Evolutionary conservation across 2,113 vertebrate genomes (phyloP).

Genomic region (Mustelus asterias): DNA sequence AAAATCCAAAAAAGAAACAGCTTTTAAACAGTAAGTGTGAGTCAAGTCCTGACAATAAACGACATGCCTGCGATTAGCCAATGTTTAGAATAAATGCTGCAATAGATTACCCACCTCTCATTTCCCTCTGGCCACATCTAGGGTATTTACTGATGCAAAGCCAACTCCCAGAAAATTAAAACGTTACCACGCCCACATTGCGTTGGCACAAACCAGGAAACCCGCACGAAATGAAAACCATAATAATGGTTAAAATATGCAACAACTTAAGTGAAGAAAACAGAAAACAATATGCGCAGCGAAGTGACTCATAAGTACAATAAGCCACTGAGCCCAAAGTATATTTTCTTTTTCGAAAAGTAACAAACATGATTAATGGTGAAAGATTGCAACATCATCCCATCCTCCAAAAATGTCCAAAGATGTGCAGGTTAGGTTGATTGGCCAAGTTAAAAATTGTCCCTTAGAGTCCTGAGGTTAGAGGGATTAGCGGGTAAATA

Average conservation of each 20-base stretch:
- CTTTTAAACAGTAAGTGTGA: neutral
- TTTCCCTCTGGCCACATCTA: neutral
- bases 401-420: too few species aligned
- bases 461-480: too few species aligned
- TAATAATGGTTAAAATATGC: neutral
- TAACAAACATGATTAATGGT: neutral
- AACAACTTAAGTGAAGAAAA: neutral
- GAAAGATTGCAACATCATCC: neutral
- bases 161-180: neutral
- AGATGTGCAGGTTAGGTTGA: too few species aligned
- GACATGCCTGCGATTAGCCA: constrained; percentile 8
- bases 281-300: neutral
- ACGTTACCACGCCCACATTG: neutral
- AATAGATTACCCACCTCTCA: neutral
- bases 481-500: too few species aligned
- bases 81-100: neutral
- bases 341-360: neutral
- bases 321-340: neutral
- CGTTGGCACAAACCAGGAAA: neutral
- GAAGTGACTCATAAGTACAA: neutral
- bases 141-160: constrained; percentile 21
- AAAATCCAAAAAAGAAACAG: neutral
- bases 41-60: constrained; percentile 6
- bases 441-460: too few species aligned
- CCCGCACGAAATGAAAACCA: neutral